These are phyloP conservation scores for Triplophysa siluroides DNA, from an alignment of 2,113 vertebrate genomes.

Conservation along the genomic window DNA sequence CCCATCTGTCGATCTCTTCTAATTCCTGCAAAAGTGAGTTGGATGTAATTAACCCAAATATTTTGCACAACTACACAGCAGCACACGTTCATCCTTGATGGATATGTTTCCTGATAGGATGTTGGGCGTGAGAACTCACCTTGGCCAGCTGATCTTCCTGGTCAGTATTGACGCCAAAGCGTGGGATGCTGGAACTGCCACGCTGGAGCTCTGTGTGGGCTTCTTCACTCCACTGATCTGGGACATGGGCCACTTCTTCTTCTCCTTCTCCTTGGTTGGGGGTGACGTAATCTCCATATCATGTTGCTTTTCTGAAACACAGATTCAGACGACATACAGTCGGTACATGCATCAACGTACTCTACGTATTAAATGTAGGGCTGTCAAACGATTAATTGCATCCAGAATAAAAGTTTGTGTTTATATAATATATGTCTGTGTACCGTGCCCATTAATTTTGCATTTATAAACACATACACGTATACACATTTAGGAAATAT, in stretches of 20 bases:
- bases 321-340: not conserved
- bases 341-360: not conserved
- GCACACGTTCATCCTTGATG: not conserved
- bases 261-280: constrained; percentile 78
- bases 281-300: constrained; percentile 86
- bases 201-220: constrained; percentile 71
- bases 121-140: constrained; percentile 65
- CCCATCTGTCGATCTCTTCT: constrained; percentile 87
- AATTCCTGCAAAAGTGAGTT: constrained; percentile 76
- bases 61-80: not conserved
- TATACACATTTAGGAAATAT: too few relatives aligned
- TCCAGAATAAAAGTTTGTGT: too few relatives aligned
- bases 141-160: constrained; percentile 83
- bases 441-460: too few relatives aligned
- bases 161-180: constrained; percentile 83
- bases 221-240: constrained; percentile 87
- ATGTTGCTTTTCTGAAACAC: constrained; percentile 84
- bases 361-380: not conserved
- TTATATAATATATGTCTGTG: too few relatives aligned
- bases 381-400: too few relatives aligned
- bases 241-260: constrained; percentile 80
- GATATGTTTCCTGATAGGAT: not conserved
- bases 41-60: not conserved
- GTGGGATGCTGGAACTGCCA: constrained; percentile 78
- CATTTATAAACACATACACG: too few relatives aligned